phyloP scores from a whole-genome alignment of 2,113 vertebrate genomes.

The Ochotona princeps region DNA sequence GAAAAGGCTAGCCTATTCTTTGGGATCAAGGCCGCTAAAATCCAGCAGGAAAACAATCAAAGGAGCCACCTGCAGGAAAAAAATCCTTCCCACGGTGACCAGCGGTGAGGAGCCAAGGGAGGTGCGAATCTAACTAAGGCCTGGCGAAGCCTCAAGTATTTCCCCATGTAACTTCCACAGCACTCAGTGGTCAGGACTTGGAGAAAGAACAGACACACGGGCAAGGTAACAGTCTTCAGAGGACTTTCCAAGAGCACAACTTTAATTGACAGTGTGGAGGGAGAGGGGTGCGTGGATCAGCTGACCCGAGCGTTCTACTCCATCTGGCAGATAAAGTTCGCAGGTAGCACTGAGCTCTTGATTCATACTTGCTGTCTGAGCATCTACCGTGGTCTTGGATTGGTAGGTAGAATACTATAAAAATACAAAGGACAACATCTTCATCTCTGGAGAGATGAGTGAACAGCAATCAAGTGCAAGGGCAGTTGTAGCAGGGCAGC shows the following conservation, averaged over 20 bases:
- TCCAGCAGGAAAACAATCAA: not conserved
- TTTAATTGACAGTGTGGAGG: not conserved
- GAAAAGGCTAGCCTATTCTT: not conserved
- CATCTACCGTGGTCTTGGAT: not conserved
- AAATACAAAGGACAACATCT: not conserved
- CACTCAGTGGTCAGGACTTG: not conserved
- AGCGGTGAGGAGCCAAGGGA: not conserved
- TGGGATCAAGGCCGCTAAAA: not conserved
- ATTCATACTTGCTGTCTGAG: not conserved
- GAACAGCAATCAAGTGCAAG: not conserved
- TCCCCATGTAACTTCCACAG: not conserved
- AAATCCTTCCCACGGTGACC: not conserved
- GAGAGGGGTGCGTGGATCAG: not conserved
- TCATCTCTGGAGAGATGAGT: not conserved
- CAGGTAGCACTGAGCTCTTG: not conserved
- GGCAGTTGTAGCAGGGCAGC: not conserved
- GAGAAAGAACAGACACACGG: not conserved
- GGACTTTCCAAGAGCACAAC: not conserved
- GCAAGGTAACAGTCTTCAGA: not conserved
- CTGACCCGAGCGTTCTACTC: not conserved
- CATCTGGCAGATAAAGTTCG: not conserved
- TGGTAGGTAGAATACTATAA: not conserved
- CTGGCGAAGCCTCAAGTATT: not conserved
- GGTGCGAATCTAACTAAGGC: not conserved
- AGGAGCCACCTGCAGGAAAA: not conserved